These are phyloP conservation scores for Babylonia areolata DNA, from an alignment of 1,140 invertebrate genomes.

Conservation along the genomic window DNA sequence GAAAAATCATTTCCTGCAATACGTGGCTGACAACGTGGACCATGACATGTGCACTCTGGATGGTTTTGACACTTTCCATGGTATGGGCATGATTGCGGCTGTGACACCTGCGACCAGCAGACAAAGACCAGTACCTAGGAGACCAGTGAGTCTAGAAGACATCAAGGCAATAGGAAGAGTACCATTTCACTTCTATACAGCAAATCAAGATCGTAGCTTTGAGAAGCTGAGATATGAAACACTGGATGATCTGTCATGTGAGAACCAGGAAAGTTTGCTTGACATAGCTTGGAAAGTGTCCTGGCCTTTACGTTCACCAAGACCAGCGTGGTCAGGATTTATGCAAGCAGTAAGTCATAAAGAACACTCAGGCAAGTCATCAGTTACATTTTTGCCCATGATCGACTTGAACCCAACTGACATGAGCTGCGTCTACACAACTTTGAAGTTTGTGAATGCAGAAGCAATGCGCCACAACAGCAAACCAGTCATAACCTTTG, in stretches of 20 bases:
- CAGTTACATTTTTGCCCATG: neutral
- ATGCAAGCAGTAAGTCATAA: neutral
- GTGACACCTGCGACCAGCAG: conserved; percentile 31
- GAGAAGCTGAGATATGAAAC: neutral
- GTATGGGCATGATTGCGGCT: no score
- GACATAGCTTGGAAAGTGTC: neutral
- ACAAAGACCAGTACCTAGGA: neutral
- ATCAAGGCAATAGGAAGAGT: neutral
- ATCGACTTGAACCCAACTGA: neutral
- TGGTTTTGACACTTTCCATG: conserved; percentile 40
- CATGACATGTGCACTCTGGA: conserved; percentile 43
- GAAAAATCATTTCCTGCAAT: conserved; percentile 38
- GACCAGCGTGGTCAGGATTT: neutral
- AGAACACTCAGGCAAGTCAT: neutral
- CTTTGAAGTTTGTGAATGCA: neutral
- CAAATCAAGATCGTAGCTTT: neutral
- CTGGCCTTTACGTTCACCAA: neutral
- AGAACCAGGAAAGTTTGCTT: neutral
- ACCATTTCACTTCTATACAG: neutral
- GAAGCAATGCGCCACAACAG: neutral
- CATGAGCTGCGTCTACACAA: neutral
- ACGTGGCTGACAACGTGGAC: conserved; percentile 45
- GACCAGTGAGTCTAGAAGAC: neutral
- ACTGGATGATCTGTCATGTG: neutral
- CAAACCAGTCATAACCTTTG: neutral